Base-by-base conservation (phyloP, 1,140 invertebrate genomes). In the Drosophila varians region DNA sequence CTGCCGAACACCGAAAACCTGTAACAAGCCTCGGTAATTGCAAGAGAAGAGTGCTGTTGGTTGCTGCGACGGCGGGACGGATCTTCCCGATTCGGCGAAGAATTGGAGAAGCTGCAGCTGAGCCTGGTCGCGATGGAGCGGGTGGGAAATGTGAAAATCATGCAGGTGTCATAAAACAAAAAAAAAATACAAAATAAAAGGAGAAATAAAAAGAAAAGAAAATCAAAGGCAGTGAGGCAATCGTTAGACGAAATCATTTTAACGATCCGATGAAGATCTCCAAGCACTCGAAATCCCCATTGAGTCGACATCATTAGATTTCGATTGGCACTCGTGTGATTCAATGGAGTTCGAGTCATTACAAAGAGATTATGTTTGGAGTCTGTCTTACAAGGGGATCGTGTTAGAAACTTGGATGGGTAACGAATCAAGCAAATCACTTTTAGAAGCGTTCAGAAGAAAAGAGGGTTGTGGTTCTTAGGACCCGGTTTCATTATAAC, bases 91-190 rank as follows among this genome's bases (percentile, higher is more conserved):
- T 49, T 62, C 42, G 55, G 57, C 6, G 55, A 53, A 9, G 52
- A 61, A 43, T 40, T 28, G 36, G 57, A 47, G 73, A 61, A 48
- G 78, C 56, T 57, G 61, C 52, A 18, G 49, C 26, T 28, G 58
- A n/a, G 12, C 12, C 12, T n/a, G n/a, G 12, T 31, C 11, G 28
- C 11, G 2, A 34, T 45, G n/a, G 57, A 56, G 78, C 82, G 80
- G 80, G 76, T 86, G 79, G 79, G 68, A 79, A 82, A 83, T 83
- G 78, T 77, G 78, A 82, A 82, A 84, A 79, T 84, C 79, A 84
- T 84, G 79, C 79, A 84, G 79, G 79, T 84, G 79, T 86, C 79
- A 84, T 84, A 83, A 84, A 83, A 77, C 57, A 65, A 70, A 52
- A 60, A 36, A 12, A 55, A 1, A 23, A 4, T 21, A 21, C 2